Conservation (phyloP, 2,797 vertebrate genomes). For the Bradypus variegatus region DNA sequence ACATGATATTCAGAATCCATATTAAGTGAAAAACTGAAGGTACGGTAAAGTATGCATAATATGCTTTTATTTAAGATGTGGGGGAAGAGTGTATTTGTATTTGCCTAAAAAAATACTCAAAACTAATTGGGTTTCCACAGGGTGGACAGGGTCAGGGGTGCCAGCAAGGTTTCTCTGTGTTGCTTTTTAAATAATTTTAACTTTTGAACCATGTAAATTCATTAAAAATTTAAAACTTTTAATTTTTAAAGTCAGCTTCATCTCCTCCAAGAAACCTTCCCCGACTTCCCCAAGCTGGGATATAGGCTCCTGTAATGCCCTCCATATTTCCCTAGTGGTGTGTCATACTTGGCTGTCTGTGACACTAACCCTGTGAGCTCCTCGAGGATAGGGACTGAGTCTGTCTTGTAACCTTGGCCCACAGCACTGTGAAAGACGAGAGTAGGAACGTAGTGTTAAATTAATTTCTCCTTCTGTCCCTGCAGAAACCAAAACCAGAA, state of each 20-base stretch:
- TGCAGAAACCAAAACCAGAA: constrained; percentile 51
- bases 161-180: neutral
- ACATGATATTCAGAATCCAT: neutral
- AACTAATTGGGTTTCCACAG: neutral
- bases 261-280: neutral
- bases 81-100: neutral
- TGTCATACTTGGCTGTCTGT: neutral
- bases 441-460: neutral
- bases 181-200: neutral
- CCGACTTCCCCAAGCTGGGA: neutral
- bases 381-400: neutral
- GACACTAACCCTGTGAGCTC: neutral
- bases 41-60: neutral
- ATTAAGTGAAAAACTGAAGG: neutral
- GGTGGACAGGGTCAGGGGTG: neutral
- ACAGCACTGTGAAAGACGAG: neutral
- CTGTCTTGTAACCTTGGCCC: neutral
- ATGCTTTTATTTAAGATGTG: neutral
- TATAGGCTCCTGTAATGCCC: neutral
- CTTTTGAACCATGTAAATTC: neutral
- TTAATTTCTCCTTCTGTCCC: constrained; percentile 23
- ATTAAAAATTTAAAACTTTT: neutral
- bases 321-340: neutral
- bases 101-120: neutral
- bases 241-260: constrained; percentile 2